Conservation (phyloP, 2,113 vertebrate genomes). For the Cebidichthys violaceus region DNA sequence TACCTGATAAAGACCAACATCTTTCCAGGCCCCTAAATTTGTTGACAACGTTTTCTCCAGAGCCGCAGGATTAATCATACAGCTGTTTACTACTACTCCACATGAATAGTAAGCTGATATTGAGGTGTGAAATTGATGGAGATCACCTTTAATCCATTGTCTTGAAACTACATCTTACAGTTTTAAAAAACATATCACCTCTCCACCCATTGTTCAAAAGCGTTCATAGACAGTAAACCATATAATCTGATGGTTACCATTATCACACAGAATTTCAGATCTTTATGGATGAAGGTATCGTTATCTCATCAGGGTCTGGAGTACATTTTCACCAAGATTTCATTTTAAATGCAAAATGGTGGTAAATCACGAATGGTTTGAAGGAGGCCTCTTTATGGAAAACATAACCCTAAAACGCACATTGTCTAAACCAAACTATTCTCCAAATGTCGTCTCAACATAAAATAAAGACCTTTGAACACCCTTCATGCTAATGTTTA, state of each 20-base stretch:
- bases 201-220: neutral
- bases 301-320: neutral
- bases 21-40: neutral
- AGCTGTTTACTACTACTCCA: neutral
- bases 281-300: neutral
- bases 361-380: neutral
- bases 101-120: neutral
- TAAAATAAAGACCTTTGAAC: neutral
- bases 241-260: neutral
- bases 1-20: neutral
- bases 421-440: neutral
- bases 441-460: neutral
- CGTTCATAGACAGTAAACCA: neutral
- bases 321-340: neutral
- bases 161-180: neutral
- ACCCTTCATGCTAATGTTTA: neutral
- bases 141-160: neutral
- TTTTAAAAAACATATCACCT: neutral
- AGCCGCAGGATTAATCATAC: neutral
- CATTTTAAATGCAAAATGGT: neutral
- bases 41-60: neutral
- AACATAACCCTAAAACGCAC: neutral
- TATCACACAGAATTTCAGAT: constrained; percentile 2
- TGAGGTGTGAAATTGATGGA: constrained; percentile 1
- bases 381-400: neutral